These are phyloP conservation scores for Drosophila limbata DNA, from an alignment of 2,888 invertebrate species.

Conservation along the genomic window DNA sequence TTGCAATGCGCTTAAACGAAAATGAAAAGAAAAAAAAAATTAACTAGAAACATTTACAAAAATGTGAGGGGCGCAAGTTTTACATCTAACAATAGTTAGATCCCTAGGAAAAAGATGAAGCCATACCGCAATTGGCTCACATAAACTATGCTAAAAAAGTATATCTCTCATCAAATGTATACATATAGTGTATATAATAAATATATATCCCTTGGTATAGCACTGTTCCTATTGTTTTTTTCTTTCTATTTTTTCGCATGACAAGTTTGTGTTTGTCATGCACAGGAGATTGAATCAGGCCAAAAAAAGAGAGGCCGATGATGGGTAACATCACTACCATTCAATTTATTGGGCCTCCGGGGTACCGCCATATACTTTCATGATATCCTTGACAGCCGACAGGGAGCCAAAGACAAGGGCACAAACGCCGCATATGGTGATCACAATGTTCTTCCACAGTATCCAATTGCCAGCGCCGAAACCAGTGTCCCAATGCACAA, in stretches of 20 bases:
- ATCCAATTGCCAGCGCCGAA: conserved; percentile 91
- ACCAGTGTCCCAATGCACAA: conserved; percentile 94
- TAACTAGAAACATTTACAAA: conserved; percentile 49
- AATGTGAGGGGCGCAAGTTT: conserved; percentile 51
- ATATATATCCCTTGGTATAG: conserved; percentile 74
- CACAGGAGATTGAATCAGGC: conserved; percentile 36
- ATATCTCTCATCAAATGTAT: conserved; percentile 40
- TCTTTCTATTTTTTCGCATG: not conserved
- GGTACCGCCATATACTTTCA: conserved; percentile 76
- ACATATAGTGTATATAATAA: conserved; percentile 60
- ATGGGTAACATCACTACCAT: not conserved
- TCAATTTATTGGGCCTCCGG: conserved; percentile 46
- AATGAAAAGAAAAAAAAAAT: conserved; percentile 35
- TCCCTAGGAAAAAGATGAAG: conserved; percentile 54
- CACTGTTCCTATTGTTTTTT: conserved; percentile 33
- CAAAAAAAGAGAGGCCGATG: not conserved
- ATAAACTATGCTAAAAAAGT: conserved; percentile 54
- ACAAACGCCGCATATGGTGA: conserved; percentile 91
- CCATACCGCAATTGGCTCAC: conserved; percentile 25
- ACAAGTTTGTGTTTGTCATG: conserved; percentile 27
- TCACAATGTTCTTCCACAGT: conserved; percentile 91
- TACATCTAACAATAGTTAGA: conserved; percentile 82
- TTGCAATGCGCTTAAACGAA: conserved; percentile 20
- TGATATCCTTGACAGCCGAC: conserved; percentile 88
- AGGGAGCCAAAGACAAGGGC: conserved; percentile 94